Conservation (phyloP, 2,888 invertebrate genomes). For the Harmothoe impar region DNA sequence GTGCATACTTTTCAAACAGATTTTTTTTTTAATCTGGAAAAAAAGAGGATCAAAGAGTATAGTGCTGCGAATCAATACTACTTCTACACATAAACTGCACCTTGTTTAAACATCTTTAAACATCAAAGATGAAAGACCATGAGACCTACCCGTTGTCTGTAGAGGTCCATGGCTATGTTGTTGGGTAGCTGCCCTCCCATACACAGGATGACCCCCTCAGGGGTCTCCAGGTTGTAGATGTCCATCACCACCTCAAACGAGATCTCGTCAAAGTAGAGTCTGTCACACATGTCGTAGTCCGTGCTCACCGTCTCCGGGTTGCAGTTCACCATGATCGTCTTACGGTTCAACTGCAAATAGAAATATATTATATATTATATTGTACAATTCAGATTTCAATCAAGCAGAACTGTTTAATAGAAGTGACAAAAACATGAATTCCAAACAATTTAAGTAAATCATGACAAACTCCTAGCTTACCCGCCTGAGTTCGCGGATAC, state of each 20-base stretch:
- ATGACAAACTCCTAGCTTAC: constrained; percentile 74
- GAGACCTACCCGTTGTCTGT: constrained; percentile 85
- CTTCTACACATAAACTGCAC: no score
- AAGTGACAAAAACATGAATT: no score
- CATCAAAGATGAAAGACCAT: no score
- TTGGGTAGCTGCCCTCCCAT: constrained; percentile 99
- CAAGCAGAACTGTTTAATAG: no score
- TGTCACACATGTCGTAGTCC: constrained; percentile 99
- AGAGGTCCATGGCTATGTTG: constrained; percentile 99
- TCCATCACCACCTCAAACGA: constrained; percentile 99
- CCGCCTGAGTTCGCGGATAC: constrained; percentile 93
- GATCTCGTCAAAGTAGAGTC: constrained; percentile 99
- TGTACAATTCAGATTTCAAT: constrained; percentile 75
- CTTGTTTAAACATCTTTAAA: no score
- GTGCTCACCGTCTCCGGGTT: constrained; percentile 99
- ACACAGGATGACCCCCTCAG: constrained; percentile 96
- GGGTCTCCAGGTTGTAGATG: constrained; percentile 96
- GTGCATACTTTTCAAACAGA: no score
- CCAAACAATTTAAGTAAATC: no score
- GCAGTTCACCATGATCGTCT: constrained; percentile 99
- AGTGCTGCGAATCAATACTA: no score
- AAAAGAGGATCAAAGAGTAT: no score
- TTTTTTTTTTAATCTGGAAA: no score
- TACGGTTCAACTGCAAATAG: constrained; percentile 87
- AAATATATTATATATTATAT: constrained; percentile 88